Base-by-base conservation (phyloP, 2,888 invertebrate species). In the Cerceris rybyensis region DNA sequence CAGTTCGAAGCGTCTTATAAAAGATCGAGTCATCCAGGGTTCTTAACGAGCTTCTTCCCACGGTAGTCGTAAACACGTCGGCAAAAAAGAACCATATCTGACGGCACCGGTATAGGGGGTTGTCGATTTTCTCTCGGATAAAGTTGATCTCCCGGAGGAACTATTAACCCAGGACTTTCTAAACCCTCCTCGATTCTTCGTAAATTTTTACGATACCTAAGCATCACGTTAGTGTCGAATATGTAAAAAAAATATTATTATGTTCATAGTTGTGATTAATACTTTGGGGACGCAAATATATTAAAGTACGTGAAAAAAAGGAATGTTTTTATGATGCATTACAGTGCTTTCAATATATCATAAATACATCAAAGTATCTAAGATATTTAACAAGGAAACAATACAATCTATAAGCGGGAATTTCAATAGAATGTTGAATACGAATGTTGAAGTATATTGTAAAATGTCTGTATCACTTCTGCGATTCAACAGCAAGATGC, bases 1-100 rank as follows among this genome's bases (percentile, higher is more conserved):
- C 84, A 80, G 83, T 80, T 88, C 86, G 84, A 82, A 86, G 77
- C 82, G 80, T 78, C 84, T 89, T 87, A 90, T 77, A 86, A 77
- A 66, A 88, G 81, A 77, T 92, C 92, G 88, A 92, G 91, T 92
- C 92, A 92, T 92, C 91, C 92, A 78, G 92, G 92, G 89, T 92
- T 92, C 84, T 92, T 92, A 64, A 92, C 91, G 74, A 92, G 91
- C 70, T 92, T 92, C 91, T 97, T 98, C 88, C 97, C 96, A 87
- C 98, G 95, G 93, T 98, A 98, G 93, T 99, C 98, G 94, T 98
- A 99, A 76, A 98, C 97, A 88, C 97, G 96, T 63, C 98, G 96
- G 93, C 98, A 98, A 94, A 98, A 97, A 92, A 98, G 97, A 57
- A 99, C 97, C 92, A 98, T 95, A 89, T 98, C 98, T 64, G 96